phyloP scores from a whole-genome alignment of 2,113 vertebrate species.

The Cebidichthys violaceus region DNA sequence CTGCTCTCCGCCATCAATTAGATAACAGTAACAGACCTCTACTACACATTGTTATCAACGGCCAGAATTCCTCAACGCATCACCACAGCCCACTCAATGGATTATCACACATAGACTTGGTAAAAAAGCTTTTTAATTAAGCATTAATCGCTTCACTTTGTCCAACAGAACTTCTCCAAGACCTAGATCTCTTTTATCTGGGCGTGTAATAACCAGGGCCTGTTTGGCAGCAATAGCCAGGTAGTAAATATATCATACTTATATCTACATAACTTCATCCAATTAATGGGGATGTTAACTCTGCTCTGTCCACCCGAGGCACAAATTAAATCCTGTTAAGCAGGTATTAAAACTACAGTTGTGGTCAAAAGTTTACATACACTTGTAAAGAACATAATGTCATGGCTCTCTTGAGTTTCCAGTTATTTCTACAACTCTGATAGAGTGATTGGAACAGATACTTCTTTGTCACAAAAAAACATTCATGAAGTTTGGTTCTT shows the following conservation, averaged over 20 bases:
- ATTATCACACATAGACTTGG: constrained; percentile 63
- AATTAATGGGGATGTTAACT: constrained; percentile 50
- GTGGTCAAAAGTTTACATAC: too few species aligned
- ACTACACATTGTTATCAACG: constrained; percentile 44
- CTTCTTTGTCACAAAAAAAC: too few species aligned
- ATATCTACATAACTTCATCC: constrained; percentile 52
- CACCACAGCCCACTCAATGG: constrained; percentile 61
- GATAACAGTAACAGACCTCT: constrained; percentile 48
- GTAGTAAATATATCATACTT: constrained; percentile 63
- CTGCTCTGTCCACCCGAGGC: constrained; percentile 34
- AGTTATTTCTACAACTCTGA: too few species aligned
- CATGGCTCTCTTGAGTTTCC: too few species aligned
- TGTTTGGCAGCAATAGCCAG: constrained; percentile 49
- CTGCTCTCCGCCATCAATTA: constrained; percentile 41
- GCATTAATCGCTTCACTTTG: constrained; percentile 70
- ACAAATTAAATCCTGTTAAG: constrained; percentile 43
- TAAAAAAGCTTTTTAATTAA: constrained; percentile 76
- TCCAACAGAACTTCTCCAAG: constrained; percentile 53
- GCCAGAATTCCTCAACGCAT: constrained; percentile 54
- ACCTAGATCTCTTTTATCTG: constrained; percentile 68
- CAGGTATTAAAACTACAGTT: constrained; percentile 43
- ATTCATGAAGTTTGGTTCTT: too few species aligned
- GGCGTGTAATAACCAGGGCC: constrained; percentile 46
- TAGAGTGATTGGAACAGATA: too few species aligned
- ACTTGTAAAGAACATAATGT: too few species aligned